phyloP scores from a whole-genome alignment of 2,888 invertebrate genomes.

The Ptilodon capucinus region DNA sequence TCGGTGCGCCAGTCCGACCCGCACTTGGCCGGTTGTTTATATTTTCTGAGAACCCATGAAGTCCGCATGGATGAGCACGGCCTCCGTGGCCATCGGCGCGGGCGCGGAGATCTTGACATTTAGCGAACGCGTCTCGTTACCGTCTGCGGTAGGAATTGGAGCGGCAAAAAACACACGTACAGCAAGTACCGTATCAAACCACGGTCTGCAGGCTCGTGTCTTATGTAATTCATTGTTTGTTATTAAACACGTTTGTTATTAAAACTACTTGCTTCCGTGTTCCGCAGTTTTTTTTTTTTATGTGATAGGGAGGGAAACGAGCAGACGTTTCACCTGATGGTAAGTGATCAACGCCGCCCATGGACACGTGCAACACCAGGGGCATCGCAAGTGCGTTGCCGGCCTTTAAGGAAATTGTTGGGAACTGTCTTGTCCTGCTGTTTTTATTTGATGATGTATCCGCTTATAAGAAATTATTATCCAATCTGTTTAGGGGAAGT shows the following conservation, averaged over 20 bases:
- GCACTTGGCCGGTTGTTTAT: too few species aligned
- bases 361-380: too few species aligned
- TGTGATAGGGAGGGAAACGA: too few species aligned
- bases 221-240: conserved; percentile 16
- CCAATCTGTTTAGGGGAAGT: too few species aligned
- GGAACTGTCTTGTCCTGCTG: too few species aligned
- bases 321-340: too few species aligned
- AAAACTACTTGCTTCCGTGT: conserved; percentile 22
- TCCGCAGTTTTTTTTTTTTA: not conserved
- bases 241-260: conserved; percentile 23
- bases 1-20: too few species aligned
- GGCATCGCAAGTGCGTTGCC: too few species aligned
- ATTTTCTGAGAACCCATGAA: not conserved
- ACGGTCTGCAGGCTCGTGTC: conserved; percentile 8
- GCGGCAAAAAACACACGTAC: conserved; percentile 6
- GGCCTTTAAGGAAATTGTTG: too few species aligned
- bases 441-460: too few species aligned
- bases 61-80: not conserved
- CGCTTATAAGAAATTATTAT: too few species aligned
- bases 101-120: conserved; percentile 1
- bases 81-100: not conserved
- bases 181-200: conserved; percentile 12
- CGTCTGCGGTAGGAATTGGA: not conserved
- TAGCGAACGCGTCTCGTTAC: not conserved
- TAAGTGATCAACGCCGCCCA: too few species aligned